Evolutionary conservation across 2,797 vertebrate species (phyloP).

Genomic region (Neosilurus hyrtlii): DNA sequence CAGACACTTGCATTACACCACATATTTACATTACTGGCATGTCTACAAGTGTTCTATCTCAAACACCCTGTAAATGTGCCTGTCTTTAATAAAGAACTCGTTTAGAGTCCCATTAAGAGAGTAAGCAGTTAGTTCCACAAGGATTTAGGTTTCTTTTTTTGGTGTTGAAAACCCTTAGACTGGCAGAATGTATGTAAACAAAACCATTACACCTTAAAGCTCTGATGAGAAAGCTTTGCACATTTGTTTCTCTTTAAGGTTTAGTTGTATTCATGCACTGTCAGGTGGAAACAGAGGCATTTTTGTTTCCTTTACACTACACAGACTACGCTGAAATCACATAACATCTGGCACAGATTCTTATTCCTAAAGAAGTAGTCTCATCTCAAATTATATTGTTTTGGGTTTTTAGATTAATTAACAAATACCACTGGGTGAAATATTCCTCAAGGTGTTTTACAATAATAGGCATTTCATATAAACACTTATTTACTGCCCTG

Average conservation of each 20-base stretch:
- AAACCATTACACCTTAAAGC: not conserved
- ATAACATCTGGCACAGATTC: slow-evolving; percentile 4
- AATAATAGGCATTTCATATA: not conserved
- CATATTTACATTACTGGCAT: not conserved
- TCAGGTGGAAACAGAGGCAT: slow-evolving; percentile 21
- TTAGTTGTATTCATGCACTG: slow-evolving; percentile 11
- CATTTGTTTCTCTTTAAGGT: slow-evolving; percentile 13
- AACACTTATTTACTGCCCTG: not conserved
- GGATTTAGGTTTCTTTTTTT: slow-evolving; percentile 10
- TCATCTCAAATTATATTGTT: not conserved
- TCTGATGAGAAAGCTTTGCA: slow-evolving; percentile 8
- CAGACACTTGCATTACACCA: not conserved
- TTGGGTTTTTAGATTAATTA: not conserved
- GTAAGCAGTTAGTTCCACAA: slow-evolving; percentile 10
- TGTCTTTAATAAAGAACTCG: not conserved
- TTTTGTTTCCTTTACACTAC: slow-evolving; percentile 15
- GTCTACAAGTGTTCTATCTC: not conserved
- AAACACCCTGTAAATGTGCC: not conserved
- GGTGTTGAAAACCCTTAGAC: slow-evolving; percentile 13
- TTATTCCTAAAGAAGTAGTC: not conserved
- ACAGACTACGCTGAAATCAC: not conserved
- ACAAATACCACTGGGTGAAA: not conserved
- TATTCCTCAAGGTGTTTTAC: not conserved
- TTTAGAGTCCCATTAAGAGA: slow-evolving; percentile 7
- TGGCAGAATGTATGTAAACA: slow-evolving; percentile 15